Evolutionary conservation across 2,113 vertebrate genomes (phyloP), one percentile per base, ranked within the genome.

Genomic region (Anthoscopus minutus): DNA sequence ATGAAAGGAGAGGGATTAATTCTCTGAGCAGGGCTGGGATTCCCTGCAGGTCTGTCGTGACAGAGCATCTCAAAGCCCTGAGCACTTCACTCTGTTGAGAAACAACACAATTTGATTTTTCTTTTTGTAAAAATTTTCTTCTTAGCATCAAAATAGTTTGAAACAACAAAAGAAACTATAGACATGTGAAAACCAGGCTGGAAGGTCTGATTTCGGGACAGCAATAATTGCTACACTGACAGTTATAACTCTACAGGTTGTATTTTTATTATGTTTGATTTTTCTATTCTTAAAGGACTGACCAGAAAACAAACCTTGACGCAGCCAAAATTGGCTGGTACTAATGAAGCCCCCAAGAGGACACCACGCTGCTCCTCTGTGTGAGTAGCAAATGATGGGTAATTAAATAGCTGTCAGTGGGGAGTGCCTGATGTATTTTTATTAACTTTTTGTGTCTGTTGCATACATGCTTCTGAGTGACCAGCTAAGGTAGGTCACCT

Each of bases 341-440:
- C 85, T 94, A 88, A 96, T 37, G 88, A 89, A 93, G 61, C 57
- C 72, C 70, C 81, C 78, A 71, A 54, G 81, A 92, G 88, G 44
- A 87, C 89, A 92, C 35, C 44, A 72, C 0, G 0, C 74, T 85
- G 61, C 37, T 82, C 42, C 62, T 85, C 85, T 53, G 19, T 27
- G 87, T 21, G 42, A 89, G 70, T 92, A 65, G 85, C 65, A 79
- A 67, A 85, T 44, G 37, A 44, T 4, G 64, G 57, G 66, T 82
- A 89, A 94, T 93, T 96, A 91, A 93, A 95, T n/a, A 65, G 48
- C 88, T 93, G 66, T 51, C 85, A 65, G 81, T 21, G 50, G 89
- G 87, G 66, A 50, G 40, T 69, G 48, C 74, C 92, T 88, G 70
- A 69, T 69, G 40, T 88, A 69, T 76, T 94, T 85, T 91, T 72